These are phyloP conservation scores for Drosophila willistoni DNA, from an alignment of 1,140 invertebrate species.

Conservation along the genomic window DNA sequence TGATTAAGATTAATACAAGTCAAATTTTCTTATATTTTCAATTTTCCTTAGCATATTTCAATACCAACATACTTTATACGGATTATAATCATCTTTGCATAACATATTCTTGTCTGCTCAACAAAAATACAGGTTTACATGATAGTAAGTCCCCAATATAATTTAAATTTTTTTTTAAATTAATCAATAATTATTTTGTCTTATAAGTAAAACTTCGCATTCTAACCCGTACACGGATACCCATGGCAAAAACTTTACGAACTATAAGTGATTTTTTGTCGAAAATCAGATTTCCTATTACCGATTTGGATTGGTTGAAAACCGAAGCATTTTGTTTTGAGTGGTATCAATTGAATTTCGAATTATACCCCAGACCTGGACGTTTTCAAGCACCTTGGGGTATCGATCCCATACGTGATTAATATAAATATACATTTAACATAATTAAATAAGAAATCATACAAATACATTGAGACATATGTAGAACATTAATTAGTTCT, in stretches of 20 bases:
- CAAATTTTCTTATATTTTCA: not conserved
- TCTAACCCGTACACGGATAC: conserved; percentile 50
- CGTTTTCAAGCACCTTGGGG: conserved; percentile 32
- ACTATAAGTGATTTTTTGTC: not conserved
- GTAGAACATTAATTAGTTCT: conserved; percentile 54
- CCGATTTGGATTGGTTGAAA: conserved; percentile 15
- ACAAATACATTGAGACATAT: conserved; percentile 38
- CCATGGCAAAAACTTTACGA: not conserved
- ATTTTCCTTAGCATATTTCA: conserved; percentile 32
- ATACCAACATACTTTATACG: conserved; percentile 42
- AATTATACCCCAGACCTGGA: conserved; percentile 15
- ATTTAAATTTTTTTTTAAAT: not conserved
- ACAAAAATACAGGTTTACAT: not conserved
- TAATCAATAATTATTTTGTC: not conserved
- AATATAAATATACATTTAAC: conserved; percentile 39
- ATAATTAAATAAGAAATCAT: conserved; percentile 63
- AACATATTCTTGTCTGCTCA: conserved; percentile 39
- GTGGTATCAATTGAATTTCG: conserved; percentile 53
- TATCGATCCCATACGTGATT: not conserved
- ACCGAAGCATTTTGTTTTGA: conserved; percentile 55
- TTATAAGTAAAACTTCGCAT: conserved; percentile 42
- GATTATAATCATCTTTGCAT: conserved; percentile 24
- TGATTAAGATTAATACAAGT: not conserved
- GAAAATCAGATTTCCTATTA: conserved; percentile 13
- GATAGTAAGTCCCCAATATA: conserved; percentile 32